Base-by-base conservation (phyloP, 2,113 vertebrate genomes). In the Leptobrachium leishanense region DNA sequence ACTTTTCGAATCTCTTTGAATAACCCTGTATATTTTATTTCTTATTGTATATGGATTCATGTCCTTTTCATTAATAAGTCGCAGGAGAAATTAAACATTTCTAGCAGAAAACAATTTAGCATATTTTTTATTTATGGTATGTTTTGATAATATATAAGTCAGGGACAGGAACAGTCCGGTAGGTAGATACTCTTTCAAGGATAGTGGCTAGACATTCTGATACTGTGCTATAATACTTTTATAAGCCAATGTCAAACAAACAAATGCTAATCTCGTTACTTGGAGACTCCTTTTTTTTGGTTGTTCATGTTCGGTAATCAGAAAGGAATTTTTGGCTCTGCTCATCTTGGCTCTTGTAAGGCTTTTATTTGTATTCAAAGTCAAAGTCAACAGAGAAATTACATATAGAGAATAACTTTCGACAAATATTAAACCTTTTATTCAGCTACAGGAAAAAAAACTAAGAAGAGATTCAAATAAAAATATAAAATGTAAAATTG, bases 221-320 rank as follows among this genome's bases (percentile, higher is more conserved):
- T 12, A 11, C 55, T 59, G 5, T 39, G 31, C 20, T 31, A 31
- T 31, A 31, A 77, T 50, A 57, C 15, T 68, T 59, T 77, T 71
- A 12, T 77, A 77, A 69, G 53, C 8, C 66, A 12, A 62, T 69
- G 66, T 77, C 75, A 68, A 69, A 77, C 75, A 68, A 77, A 42
- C 39, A 2, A 12, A 6, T 46, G 13, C 65, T 77, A 77, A 59
- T 77, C 66, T 68, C 10, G 43, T 62, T 59, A 53, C 53, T 77
- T 1, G 1, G 3, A 77, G 75, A 15, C 53, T 68, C 66, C 11
- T 68, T 68, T 68, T 50, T 68, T 68, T 50, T 43, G 54, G 53
- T 69, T 77, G 66, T n/a, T 69, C 75, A 68, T 77, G 69, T 77
- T 77, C 69, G 50, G 75, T 69, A 77, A 39, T 44, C 15, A 44